These are phyloP conservation scores for Peromyscus aztecus DNA, from an alignment of 2,797 vertebrate genomes.

Conservation along the genomic window DNA sequence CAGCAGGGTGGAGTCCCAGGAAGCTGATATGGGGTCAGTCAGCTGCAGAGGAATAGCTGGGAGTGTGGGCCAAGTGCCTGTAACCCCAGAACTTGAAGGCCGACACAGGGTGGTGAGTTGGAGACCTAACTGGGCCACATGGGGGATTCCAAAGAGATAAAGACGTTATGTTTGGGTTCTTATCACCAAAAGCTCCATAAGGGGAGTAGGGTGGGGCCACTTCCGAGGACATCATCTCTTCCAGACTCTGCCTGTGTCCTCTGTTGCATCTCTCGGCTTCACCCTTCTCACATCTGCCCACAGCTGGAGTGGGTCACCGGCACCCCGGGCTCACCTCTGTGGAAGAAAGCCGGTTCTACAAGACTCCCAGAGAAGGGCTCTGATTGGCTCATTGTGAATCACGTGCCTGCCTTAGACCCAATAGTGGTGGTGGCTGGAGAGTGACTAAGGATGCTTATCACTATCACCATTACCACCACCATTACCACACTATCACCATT, in stretches of 20 bases:
- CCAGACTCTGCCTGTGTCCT: neutral
- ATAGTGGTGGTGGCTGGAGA: neutral
- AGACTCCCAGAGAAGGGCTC: constrained; percentile 51
- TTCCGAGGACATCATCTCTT: neutral
- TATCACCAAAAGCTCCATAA: neutral
- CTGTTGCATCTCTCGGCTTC: neutral
- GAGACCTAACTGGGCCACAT: neutral
- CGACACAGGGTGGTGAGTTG: neutral
- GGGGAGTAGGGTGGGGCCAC: neutral
- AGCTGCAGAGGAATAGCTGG: neutral
- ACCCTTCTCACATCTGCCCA: neutral
- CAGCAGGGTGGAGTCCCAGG: neutral
- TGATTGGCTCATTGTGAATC: constrained; percentile 22
- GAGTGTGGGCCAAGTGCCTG: too few species aligned
- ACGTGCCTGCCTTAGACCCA: constrained; percentile 3
- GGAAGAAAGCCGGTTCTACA: neutral
- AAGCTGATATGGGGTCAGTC: neutral
- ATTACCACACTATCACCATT: neutral
- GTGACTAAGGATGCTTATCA: neutral
- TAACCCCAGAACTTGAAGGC: neutral
- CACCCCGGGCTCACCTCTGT: neutral
- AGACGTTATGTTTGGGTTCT: neutral
- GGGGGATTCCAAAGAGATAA: neutral
- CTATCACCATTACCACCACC: too few species aligned
- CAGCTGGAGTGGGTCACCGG: accelerated